Conservation (phyloP, 1,140 invertebrate genomes). For the Muscidifurax raptorellus region DNA sequence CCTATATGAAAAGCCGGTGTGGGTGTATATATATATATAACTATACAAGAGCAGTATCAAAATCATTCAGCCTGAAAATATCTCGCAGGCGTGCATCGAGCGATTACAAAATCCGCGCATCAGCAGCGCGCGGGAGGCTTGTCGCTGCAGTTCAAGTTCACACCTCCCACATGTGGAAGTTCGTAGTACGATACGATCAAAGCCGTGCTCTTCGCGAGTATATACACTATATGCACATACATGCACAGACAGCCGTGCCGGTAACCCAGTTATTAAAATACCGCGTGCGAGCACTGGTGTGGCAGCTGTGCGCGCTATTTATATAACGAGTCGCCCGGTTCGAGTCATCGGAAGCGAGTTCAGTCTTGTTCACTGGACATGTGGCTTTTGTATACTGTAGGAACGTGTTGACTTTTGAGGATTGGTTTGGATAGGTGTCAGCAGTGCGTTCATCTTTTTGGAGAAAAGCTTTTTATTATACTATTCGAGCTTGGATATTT, state of each 20-base stretch:
- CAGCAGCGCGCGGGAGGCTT: not conserved
- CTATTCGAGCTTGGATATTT: not conserved
- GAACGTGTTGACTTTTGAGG: not conserved
- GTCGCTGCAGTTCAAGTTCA: slow-evolving; percentile 45
- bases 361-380: not conserved
- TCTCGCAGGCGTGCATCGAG: not conserved
- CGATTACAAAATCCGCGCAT: slow-evolving; percentile 2
- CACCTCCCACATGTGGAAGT: slow-evolving; percentile 16
- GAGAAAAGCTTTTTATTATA: not conserved
- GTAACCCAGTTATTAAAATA: slow-evolving; percentile 52
- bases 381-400: not conserved
- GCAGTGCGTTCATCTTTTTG: slow-evolving; percentile 3
- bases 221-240: not conserved
- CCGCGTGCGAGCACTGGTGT: not conserved
- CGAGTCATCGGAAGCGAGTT: not conserved
- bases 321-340: slow-evolving; percentile 4
- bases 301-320: slow-evolving; percentile 26
- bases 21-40: too few relatives aligned
- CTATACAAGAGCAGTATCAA: too few relatives aligned
- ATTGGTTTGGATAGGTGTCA: not conserved
- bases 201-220: not conserved
- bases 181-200: not conserved
- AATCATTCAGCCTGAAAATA: not conserved
- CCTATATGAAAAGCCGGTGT: too few relatives aligned
- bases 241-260: not conserved